These are phyloP conservation scores for Rhysida immarginata DNA, from an alignment of 1,140 invertebrate species.

Conservation along the genomic window DNA sequence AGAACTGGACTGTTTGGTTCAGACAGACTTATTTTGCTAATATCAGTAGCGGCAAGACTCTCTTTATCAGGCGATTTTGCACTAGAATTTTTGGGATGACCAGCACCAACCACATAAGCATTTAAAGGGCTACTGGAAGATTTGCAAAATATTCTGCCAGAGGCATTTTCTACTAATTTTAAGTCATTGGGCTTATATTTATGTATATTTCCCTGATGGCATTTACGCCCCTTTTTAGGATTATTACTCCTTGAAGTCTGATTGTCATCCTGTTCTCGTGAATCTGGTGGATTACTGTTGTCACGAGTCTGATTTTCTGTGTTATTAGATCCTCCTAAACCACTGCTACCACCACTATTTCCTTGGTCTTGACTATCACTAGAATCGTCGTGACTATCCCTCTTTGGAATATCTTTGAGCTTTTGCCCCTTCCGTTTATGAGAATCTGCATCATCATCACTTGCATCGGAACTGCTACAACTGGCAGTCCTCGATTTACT, in stretches of 20 bases:
- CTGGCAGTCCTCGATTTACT: constrained; percentile 64
- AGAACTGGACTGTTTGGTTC: constrained; percentile 2
- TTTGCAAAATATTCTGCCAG: neutral
- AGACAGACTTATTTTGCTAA: neutral
- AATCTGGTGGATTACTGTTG: neutral
- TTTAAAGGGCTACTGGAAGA: constrained; percentile 1
- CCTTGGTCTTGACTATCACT: constrained; percentile 22
- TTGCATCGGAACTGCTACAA: constrained; percentile 76
- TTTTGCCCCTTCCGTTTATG: constrained; percentile 56
- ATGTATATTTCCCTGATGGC: neutral
- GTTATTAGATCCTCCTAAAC: neutral
- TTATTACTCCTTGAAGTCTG: neutral
- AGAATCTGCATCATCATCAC: constrained; percentile 73
- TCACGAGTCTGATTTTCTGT: neutral
- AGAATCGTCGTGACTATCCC: constrained; percentile 30
- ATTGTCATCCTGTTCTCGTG: neutral
- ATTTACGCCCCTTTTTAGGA: neutral
- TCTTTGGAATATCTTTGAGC: constrained; percentile 33
- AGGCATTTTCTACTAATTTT: neutral
- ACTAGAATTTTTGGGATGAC: neutral
- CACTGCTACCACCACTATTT: neutral
- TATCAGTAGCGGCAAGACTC: neutral
- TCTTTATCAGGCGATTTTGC: neutral
- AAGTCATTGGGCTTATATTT: neutral
- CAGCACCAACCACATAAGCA: neutral